Conservation (phyloP, 2,113 vertebrate genomes). For the Oncorhynchus kisutch region DNA sequence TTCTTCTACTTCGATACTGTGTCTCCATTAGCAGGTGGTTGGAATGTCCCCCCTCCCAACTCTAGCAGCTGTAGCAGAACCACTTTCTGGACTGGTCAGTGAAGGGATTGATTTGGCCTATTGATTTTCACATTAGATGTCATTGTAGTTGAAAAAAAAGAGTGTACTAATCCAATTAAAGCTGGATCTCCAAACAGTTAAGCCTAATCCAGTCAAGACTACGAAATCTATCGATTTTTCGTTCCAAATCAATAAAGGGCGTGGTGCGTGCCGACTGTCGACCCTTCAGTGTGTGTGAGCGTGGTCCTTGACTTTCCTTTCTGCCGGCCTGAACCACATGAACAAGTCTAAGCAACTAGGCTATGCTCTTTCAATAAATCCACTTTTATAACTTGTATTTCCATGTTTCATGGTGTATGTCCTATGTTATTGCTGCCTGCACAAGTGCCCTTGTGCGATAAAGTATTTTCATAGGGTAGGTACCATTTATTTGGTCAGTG, state of each 20-base stretch:
- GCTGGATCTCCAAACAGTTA: conserved; percentile 62
- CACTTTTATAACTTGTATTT: too few relatives aligned
- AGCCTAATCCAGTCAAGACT: conserved; percentile 69
- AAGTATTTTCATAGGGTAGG: too few relatives aligned
- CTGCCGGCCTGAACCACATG: not conserved
- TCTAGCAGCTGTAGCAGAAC: conserved; percentile 18
- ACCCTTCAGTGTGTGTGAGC: conserved; percentile 3
- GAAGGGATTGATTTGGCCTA: conserved; percentile 67
- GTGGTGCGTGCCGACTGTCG: not conserved
- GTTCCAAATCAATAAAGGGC: conserved; percentile 67
- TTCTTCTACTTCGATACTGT: not conserved
- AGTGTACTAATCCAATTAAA: conserved; percentile 78
- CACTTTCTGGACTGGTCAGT: conserved; percentile 45
- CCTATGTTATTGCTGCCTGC: too few relatives aligned
- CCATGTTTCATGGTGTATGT: too few relatives aligned
- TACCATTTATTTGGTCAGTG: too few relatives aligned
- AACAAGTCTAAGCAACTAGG: not conserved
- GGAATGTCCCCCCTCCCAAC: conserved; percentile 13
- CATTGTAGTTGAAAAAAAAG: conserved; percentile 36
- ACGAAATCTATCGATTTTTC: conserved; percentile 67
- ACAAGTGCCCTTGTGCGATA: too few relatives aligned
- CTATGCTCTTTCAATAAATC: too few relatives aligned
- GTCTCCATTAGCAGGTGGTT: conserved; percentile 45
- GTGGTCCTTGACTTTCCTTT: conserved; percentile 8
- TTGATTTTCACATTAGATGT: conserved; percentile 73